Conservation (phyloP, 2,888 invertebrate species). For the Oscheius sp. region DNA sequence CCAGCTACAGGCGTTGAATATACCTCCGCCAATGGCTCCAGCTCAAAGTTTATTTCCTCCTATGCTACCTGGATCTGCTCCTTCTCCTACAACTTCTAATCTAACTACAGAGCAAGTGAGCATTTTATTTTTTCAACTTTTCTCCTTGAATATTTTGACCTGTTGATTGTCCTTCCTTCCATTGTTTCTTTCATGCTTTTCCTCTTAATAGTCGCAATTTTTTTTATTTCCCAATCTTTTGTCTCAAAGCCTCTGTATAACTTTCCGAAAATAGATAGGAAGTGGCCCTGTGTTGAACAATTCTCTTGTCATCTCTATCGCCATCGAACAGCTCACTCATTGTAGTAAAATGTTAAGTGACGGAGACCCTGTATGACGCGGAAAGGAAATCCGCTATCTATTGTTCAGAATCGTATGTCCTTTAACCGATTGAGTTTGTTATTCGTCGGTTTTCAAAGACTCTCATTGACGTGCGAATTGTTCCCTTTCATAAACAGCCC, state of each 20-base stretch:
- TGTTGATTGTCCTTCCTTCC: conserved; percentile 15
- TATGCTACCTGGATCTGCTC: conserved; percentile 33
- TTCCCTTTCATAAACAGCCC: not conserved
- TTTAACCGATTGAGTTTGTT: too few species aligned
- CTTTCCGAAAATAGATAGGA: too few species aligned
- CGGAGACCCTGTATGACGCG: conserved; percentile 14
- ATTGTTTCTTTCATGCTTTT: not conserved
- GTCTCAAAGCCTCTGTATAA: too few species aligned
- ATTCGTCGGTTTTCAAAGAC: too few species aligned
- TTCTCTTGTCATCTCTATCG: conserved; percentile 21
- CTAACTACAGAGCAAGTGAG: conserved; percentile 50
- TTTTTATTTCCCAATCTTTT: too few species aligned
- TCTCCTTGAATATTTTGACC: not conserved
- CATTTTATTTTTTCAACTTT: not conserved
- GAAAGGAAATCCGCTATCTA: conserved; percentile 23
- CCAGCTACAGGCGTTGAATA: conserved; percentile 34
- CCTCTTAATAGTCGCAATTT: too few species aligned
- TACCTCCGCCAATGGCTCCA: conserved; percentile 28
- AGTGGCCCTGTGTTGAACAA: conserved; percentile 20
- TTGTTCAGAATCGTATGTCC: too few species aligned
- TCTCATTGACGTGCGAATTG: not conserved
- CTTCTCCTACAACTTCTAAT: conserved; percentile 51
- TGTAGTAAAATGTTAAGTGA: conserved; percentile 31
- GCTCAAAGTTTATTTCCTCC: conserved; percentile 25
- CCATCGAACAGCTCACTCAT: conserved; percentile 9